These are phyloP conservation scores for Chaenodraco wilsoni DNA, from an alignment of 2,797 vertebrate genomes.

Conservation along the genomic window DNA sequence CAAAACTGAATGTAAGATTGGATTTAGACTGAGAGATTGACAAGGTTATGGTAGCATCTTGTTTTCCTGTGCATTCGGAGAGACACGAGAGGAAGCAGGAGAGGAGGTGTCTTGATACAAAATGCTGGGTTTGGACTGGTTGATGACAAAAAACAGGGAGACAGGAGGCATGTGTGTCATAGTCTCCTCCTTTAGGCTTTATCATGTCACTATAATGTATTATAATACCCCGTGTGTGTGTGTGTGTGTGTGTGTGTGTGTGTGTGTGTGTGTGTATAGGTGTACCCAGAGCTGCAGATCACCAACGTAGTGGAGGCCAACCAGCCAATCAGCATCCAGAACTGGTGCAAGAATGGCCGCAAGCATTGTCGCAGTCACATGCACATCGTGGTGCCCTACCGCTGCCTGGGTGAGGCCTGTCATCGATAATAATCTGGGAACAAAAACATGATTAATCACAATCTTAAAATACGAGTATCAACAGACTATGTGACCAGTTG, in stretches of 20 bases:
- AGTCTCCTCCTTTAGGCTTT: neutral
- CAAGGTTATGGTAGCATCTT: neutral
- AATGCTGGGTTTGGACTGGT: constrained; percentile 23
- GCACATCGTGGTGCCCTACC: constrained; percentile 96
- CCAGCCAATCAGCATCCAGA: constrained; percentile 91
- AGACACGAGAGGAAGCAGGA: neutral
- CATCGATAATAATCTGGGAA: no score
- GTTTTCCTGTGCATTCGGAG: neutral
- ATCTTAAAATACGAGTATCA: no score
- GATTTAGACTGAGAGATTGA: constrained; percentile 3
- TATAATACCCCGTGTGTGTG: constrained; percentile 1
- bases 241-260: constrained; percentile 1
- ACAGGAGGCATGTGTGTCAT: constrained; percentile 65
- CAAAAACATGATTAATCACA: no score
- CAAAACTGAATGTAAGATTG: neutral
- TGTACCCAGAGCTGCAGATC: constrained; percentile 96
- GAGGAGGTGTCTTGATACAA: constrained; percentile 29
- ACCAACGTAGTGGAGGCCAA: constrained; percentile 98
- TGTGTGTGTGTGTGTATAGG: constrained; percentile 75
- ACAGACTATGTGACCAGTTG: no score
- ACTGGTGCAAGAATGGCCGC: constrained; percentile 95
- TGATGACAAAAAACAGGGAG: constrained; percentile 77
- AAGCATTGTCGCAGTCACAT: constrained; percentile 91
- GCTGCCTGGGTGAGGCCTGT: constrained; percentile 87
- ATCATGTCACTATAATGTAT: neutral